Base-by-base conservation (phyloP, 2,797 vertebrate species). In the Periophthalmus magnuspinnatus region DNA sequence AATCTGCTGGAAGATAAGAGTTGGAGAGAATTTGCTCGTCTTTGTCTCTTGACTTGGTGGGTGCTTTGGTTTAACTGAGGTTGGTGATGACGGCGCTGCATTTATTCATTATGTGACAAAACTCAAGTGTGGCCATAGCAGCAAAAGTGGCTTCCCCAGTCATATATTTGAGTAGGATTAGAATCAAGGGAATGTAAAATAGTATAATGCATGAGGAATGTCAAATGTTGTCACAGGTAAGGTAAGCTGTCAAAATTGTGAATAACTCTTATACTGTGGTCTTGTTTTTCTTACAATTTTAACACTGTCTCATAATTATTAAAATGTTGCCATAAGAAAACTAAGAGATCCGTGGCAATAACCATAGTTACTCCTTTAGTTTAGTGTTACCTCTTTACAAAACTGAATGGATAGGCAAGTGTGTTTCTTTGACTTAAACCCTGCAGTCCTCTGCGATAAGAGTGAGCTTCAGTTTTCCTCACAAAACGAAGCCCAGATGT, bases 1-100 rank as follows among this genome's bases (percentile, higher is more conserved):
- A 96, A 97, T 97, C 95, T 96, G 93, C 89, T 76, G 79, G 75
- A 90, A 92, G 95, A 97, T 96, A 96, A 95, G 92, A 86, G 81
- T 84, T 79, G 78, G 72, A 80, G 75, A 77, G 83, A 69, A 36
- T 55, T 86, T 92, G 93, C 93, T 84, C 92, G 85, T 85, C 89
- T 63, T 81, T 64, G 64, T 60, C 75, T 76, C 71, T 52, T 80
- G 76, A 84, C 74, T 74, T 72, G 79, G 67, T 79, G 65, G 78
- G 64, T 56, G 81, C 68, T 78, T 71, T 79, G 82, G 82, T 80
- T 75, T 69, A 57, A 86, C 91, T 89, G 91, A 90, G 90, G 88
- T 89, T 87, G 55, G 58, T 21, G 65, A 70, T 34, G 65, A 70
- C 24, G 48, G 69, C 82, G 89, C 80, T 87, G 91, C 92, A 92